Evolutionary conservation across 1,140 invertebrate genomes (phyloP).

Genomic region (Diuraphis noxia): DNA sequence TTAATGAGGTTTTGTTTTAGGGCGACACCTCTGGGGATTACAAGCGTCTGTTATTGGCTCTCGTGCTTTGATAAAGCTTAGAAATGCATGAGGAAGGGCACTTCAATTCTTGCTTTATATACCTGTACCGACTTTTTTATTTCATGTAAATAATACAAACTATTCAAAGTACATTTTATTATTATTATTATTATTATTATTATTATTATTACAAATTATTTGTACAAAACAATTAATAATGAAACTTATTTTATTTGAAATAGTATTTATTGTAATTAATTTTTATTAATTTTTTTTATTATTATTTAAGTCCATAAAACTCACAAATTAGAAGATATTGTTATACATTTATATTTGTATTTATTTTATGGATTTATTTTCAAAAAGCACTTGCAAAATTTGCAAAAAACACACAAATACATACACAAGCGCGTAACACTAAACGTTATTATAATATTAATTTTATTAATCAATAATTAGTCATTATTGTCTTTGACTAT

Average conservation of each 20-base stretch:
- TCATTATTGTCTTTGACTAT: neutral
- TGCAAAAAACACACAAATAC: neutral
- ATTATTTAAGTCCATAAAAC: neutral
- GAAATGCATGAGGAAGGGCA: slow-evolving; percentile 55
- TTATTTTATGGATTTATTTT: neutral
- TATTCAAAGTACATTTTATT: slow-evolving; percentile 46
- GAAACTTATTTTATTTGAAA: neutral
- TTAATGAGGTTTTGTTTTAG: slow-evolving; percentile 57
- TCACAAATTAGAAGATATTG: neutral
- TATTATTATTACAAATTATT: neutral
- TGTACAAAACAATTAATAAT: neutral
- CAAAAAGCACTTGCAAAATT: neutral
- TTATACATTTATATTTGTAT: neutral
- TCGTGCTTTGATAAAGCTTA: slow-evolving; percentile 63
- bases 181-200: neutral
- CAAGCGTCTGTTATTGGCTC: slow-evolving; percentile 81
- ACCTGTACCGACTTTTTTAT: slow-evolving; percentile 29
- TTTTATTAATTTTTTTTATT: slow-evolving; percentile 56
- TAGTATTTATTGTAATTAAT: slow-evolving; percentile 54
- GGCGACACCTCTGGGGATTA: slow-evolving; percentile 82
- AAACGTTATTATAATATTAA: neutral
- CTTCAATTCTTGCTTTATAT: slow-evolving; percentile 26
- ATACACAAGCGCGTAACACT: neutral
- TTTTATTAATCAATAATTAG: too few relatives aligned
- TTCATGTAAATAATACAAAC: slow-evolving; percentile 52